Percentiles rank a stretch among this genome's conserved stretches.
Evolutionary conservation across 2,113 vertebrate genomes (phyloP).

Genomic region (Symphodus melops): DNA sequence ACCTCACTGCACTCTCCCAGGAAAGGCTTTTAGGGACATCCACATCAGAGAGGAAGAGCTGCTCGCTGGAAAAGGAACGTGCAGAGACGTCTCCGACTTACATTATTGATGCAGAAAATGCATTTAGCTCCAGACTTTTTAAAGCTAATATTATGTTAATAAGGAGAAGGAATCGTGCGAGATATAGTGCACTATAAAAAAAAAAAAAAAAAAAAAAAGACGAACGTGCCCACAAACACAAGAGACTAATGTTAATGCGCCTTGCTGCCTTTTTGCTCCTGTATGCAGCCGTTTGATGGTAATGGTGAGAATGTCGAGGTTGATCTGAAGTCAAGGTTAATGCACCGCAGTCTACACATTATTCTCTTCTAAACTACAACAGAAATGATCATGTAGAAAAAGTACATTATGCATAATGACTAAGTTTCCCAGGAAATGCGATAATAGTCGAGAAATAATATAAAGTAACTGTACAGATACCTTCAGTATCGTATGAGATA

Average conservation of each 20-base stretch:
- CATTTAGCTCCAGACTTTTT: constrained; percentile 68
- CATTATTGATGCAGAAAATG: constrained; percentile 83
- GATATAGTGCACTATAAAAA: constrained; percentile 57
- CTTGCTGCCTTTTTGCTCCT: constrained; percentile 35
- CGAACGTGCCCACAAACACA: constrained; percentile 57
- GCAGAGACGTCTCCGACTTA: constrained; percentile 62
- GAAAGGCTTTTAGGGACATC: constrained; percentile 77
- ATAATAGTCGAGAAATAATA: neutral
- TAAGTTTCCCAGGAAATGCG: neutral
- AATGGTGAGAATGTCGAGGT: constrained; percentile 26
- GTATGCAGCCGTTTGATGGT: constrained; percentile 34
- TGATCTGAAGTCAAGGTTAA: constrained; percentile 27
- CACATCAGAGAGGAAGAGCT: constrained; percentile 41
- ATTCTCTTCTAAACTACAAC: constrained; percentile 3
- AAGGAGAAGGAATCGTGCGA: constrained; percentile 49
- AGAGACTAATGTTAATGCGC: constrained; percentile 72
- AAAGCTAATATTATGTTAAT: constrained; percentile 80
- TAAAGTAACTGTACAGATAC: neutral
- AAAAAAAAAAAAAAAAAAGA: constrained; percentile 62
- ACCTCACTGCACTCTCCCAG: constrained; percentile 58
- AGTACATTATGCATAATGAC: neutral
- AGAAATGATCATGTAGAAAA: neutral
- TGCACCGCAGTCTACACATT: constrained; percentile 26
- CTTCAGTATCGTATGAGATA: neutral
- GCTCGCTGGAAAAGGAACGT: constrained; percentile 50